These are phyloP conservation scores for Rhorus exstirpatorius DNA, from an alignment of 2,888 invertebrate genomes.

Conservation along the genomic window DNA sequence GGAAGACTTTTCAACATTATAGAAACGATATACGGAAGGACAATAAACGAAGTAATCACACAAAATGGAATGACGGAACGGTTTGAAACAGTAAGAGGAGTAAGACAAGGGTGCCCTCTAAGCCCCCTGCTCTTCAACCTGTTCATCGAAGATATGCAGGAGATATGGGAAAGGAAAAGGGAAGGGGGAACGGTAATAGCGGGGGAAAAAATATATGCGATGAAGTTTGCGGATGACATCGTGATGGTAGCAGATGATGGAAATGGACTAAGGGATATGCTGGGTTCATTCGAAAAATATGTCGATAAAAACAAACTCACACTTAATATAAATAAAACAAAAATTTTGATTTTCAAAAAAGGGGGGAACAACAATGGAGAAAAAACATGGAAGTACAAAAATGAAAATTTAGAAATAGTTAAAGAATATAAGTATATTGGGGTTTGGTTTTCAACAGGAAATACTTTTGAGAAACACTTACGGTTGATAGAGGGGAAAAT, in stretches of 20 bases:
- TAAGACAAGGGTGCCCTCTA: constrained; percentile 61
- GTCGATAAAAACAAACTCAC: constrained; percentile 36
- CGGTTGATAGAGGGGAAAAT: constrained; percentile 38
- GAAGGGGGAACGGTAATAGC: constrained; percentile 62
- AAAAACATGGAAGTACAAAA: constrained; percentile 51
- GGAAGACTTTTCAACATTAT: constrained; percentile 39
- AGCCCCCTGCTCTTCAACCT: constrained; percentile 57
- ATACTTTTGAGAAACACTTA: constrained; percentile 29
- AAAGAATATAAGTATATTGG: constrained; percentile 68
- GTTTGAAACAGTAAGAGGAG: constrained; percentile 55
- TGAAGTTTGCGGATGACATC: constrained; percentile 68
- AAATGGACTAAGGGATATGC: constrained; percentile 49
- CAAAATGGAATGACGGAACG: constrained; percentile 24
- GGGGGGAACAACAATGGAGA: constrained; percentile 50
- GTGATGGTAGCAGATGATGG: constrained; percentile 56
- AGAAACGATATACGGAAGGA: constrained; percentile 44
- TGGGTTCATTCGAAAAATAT: constrained; percentile 46
- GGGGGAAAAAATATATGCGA: constrained; percentile 54
- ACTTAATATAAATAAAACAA: constrained; percentile 57
- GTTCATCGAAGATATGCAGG: constrained; percentile 64
- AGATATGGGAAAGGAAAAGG: constrained; percentile 34
- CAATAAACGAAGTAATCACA: constrained; percentile 55
- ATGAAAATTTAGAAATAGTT: constrained; percentile 55
- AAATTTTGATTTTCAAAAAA: constrained; percentile 64
- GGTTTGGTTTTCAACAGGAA: constrained; percentile 44